These are phyloP conservation scores for Fulica atra DNA, from an alignment of 2,113 vertebrate species.

Conservation along the genomic window DNA sequence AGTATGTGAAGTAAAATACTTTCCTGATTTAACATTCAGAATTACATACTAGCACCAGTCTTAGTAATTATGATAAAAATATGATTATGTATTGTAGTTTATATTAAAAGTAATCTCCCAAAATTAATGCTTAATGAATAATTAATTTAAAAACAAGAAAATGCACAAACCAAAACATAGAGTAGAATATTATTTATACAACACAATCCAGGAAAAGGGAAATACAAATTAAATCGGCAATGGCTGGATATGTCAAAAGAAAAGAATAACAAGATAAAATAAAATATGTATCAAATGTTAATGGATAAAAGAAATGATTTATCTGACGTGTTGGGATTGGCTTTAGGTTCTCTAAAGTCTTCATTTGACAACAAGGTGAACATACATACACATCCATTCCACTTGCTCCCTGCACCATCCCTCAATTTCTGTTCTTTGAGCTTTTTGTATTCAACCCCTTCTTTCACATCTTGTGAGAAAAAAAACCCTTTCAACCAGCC, in stretches of 20 bases:
- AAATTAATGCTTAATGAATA: constrained; percentile 49
- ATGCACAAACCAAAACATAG: neutral
- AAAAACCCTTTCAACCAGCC: neutral
- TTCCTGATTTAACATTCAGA: constrained; percentile 29
- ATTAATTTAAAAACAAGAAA: constrained; percentile 14
- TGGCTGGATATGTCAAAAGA: neutral
- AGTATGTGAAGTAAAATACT: neutral
- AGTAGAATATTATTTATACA: neutral
- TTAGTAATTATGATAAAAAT: constrained; percentile 61
- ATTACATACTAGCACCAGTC: constrained; percentile 15
- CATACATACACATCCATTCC: neutral
- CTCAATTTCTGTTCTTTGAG: neutral
- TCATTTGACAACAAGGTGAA: neutral
- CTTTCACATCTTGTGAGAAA: neutral
- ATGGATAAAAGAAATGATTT: neutral
- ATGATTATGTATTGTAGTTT: constrained; percentile 31
- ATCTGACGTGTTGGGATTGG: neutral
- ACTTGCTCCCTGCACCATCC: neutral
- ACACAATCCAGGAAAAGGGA: neutral
- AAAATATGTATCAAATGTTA: neutral
- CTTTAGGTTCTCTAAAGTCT: neutral
- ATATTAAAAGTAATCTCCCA: constrained; percentile 42
- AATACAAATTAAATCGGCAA: neutral
- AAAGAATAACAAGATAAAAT: neutral
- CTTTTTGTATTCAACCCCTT: neutral